Base-by-base conservation (phyloP, 2,797 vertebrate species). In the Urosaurus nigricauda region DNA sequence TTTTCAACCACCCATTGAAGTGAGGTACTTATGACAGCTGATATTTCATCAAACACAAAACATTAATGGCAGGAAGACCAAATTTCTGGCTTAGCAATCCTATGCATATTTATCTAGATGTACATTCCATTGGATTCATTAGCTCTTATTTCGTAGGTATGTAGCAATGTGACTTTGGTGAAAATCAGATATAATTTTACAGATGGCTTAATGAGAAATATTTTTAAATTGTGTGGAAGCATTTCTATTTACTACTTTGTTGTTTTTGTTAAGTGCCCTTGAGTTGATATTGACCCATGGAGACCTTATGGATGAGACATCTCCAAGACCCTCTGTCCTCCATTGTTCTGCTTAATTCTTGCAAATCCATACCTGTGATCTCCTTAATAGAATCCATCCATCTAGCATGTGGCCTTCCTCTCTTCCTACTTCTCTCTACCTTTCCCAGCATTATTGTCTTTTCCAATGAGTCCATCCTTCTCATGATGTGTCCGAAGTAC, bases 21-120 rank as follows among this genome's bases (percentile, higher is more conserved):
- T 71, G 43, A 35, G n/a, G 65, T 19, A 40, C 47, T 37, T 5
- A 5, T 68, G 47, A 14, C 7, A 37, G 47, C 21, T n/a, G 73
- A 74, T 81, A 73, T 35, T 82, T 68, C 32, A 63, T 68, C 53
- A 79, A 86, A 53, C 43, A 87, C 35, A 63, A 87, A 79, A n/a
- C 43, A 78, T 58, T 87, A 87, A 24, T 83, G 53, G 13, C 12
- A 73, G 6, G 32, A 83, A 77, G 11, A 70, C 26, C 47, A 53
- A 16, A 4, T 78, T 83, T 78, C 58, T 77, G 53, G 9, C 8
- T 40, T 32, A 56, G 35, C 11, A 19, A 80, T 56, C 68, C 17
- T 40, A 21, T 24, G n/a, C 13, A 26, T 37, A 16, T 26, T 58
- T 40, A 35, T n/a, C 35, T 35, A 58, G 70, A 81, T 1, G 13